Base-by-base conservation (phyloP, 2,113 vertebrate species). In the Bubo bubo region DNA sequence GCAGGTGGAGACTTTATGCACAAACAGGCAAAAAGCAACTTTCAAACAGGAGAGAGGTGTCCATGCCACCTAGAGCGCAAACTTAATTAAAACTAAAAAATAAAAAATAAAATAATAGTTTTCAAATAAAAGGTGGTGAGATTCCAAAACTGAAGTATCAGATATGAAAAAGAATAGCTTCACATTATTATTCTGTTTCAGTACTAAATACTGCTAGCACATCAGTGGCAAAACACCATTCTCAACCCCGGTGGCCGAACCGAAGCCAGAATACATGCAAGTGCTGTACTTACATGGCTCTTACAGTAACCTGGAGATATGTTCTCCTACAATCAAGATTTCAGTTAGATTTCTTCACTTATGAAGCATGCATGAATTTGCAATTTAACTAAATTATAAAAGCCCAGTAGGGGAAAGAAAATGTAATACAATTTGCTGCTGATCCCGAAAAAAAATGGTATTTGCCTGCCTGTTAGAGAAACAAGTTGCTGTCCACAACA, bases 11-110 rank as follows among this genome's bases (percentile, higher is more conserved):
- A 63, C 71, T 86, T 56, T 92, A 37, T 1, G n/a, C 72, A 77
- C 30, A 10, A 92, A 80, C 4, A 21, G 89, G 71, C 23, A 79
- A 93, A 92, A 94, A 90, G 39, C 64, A 80, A 89, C 86, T 92
- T 77, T 66, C 39, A 58, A 79, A 87, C 35, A 19, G 90, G 59
- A 95, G 76, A 85, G 63, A 71, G 86, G 67, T 43, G 72, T 79
- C 89, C 56, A 6, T 41, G 85, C 76, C 91, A 83, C 90, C 94
- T 91, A 87, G 56, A 88, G 70, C 4, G 26, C 62, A 97, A 95
- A 94, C 70, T 72, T 37, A 6, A 76, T 47, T 56, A 66, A 88
- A 60, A 77, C 66, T 19, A 37, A 49, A 91, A 47, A 50, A 24
- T 59, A 67, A 47, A 39, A 64, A n/a, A 50, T 28, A 30, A 68